Conservation (phyloP, 2,888 invertebrate species). For the Drosophila paramelanica region DNA sequence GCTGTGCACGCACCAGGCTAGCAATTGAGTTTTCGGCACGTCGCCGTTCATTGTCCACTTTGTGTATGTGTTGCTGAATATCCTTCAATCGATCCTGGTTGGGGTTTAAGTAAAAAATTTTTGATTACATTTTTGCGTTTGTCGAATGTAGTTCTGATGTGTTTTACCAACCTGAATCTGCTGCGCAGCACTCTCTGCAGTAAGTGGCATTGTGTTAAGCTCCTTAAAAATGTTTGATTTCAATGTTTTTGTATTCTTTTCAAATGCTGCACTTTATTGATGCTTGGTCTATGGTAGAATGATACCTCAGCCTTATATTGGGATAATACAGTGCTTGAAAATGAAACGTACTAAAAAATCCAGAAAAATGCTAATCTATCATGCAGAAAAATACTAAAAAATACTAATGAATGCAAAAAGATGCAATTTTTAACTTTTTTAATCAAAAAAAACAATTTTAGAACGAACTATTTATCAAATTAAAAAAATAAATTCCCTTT, state of each 20-base stretch:
- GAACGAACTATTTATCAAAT: too few species aligned
- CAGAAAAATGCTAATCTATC: not conserved
- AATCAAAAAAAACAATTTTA: too few species aligned
- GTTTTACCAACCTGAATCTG: constrained; percentile 86
- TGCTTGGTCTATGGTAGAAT: constrained; percentile 1
- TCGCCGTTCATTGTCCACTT: constrained; percentile 92
- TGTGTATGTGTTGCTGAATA: constrained; percentile 91
- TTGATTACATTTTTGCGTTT: not conserved
- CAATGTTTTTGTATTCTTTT: not conserved
- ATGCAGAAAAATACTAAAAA: too few species aligned
- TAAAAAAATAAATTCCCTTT: too few species aligned
- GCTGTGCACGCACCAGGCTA: constrained; percentile 91
- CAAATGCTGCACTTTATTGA: not conserved
- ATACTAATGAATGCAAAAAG: too few species aligned
- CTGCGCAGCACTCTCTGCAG: constrained; percentile 91
- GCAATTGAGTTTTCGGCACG: constrained; percentile 92
- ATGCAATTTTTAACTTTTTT: too few species aligned
- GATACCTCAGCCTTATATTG: constrained; percentile 82
- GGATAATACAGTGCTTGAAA: not conserved
- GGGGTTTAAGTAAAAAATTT: not conserved
- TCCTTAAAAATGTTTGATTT: not conserved
- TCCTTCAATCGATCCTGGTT: constrained; percentile 91
- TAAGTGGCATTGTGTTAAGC: constrained; percentile 88
- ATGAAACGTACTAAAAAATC: constrained; percentile 1
- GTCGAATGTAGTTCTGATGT: not conserved